Percentiles rank a stretch among this genome's conserved stretches.
These are phyloP conservation scores for Geodia barretti DNA, from an alignment of 37 sponge, comb jelly and placozoan species.

Conservation along the genomic window DNA sequence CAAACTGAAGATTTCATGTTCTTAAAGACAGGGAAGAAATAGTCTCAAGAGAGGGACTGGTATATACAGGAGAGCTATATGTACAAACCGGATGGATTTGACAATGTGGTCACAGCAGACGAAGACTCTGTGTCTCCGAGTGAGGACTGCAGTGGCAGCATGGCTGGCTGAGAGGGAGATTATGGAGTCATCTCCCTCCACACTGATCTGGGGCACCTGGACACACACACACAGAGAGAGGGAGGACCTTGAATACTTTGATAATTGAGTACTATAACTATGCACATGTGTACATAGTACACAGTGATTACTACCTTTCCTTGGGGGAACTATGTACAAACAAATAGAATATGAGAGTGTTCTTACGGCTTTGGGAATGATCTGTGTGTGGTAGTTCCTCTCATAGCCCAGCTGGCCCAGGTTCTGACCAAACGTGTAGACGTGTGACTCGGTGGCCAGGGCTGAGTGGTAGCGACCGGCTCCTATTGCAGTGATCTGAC, in stretches of 20 bases:
- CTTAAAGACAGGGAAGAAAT: not conserved
- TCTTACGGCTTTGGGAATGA: constrained; percentile 41
- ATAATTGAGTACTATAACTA: too few relatives aligned
- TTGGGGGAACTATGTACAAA: not conserved
- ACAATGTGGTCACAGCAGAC: constrained; percentile 61
- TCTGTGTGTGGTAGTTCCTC: constrained; percentile 35
- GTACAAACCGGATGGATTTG: constrained; percentile 47
- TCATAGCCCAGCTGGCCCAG: constrained; percentile 88
- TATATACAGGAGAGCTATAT: not conserved
- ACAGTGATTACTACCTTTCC: not conserved
- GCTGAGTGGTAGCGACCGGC: constrained; percentile 91
- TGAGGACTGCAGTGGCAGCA: constrained; percentile 72
- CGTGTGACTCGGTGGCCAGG: constrained; percentile 51
- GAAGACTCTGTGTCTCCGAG: constrained; percentile 51
- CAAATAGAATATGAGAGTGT: not conserved
- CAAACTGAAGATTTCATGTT: too few relatives aligned
- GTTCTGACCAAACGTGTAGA: constrained; percentile 88
- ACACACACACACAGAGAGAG: too few relatives aligned
- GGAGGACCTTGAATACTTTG: too few relatives aligned
- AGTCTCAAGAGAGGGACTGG: not conserved
- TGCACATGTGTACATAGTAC: not conserved
- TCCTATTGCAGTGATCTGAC: constrained; percentile 49
- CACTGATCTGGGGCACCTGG: constrained; percentile 58
- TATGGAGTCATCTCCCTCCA: constrained; percentile 62
- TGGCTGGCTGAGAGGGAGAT: constrained; percentile 67